These are phyloP conservation scores for Pangasius krempfi DNA, from an alignment of 2,797 vertebrate species.

Conservation along the genomic window DNA sequence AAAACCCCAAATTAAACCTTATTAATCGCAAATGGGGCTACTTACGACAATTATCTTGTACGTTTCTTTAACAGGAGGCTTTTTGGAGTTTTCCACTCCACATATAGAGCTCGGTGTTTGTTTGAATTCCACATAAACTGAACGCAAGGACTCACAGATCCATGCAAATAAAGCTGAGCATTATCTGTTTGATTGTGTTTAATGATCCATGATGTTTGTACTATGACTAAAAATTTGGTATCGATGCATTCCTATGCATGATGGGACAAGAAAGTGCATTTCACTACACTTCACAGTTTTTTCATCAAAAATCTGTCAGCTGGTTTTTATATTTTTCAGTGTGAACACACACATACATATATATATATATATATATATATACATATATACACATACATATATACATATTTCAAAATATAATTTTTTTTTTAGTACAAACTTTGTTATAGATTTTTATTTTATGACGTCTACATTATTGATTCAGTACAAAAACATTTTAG, in stretches of 20 bases:
- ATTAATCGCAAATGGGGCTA: conserved; percentile 7
- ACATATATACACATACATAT: no score
- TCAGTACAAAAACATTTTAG: no score
- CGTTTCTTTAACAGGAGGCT: conserved; percentile 18
- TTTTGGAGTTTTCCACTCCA: not conserved
- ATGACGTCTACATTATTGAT: no score
- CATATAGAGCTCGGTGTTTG: not conserved
- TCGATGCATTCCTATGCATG: not conserved
- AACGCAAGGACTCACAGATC: not conserved
- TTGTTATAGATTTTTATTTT: no score
- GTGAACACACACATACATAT: not conserved
- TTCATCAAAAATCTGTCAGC: no score
- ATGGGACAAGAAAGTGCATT: not conserved
- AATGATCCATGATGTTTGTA: not conserved
- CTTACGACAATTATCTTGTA: conserved; percentile 29
- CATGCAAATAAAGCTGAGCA: not conserved
- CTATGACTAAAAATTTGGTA: not conserved
- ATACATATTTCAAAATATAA: no score
- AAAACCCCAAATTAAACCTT: conserved; percentile 25
- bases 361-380: no score
- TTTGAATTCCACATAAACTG: not conserved
- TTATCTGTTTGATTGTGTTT: not conserved
- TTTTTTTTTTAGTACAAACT: no score
- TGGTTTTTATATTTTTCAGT: not conserved
- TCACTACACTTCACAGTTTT: no score